Evolutionary conservation across 2,113 vertebrate species (phyloP), one percentile per base, ranked within the genome.

Genomic region (Himantopus leucocephalus): DNA sequence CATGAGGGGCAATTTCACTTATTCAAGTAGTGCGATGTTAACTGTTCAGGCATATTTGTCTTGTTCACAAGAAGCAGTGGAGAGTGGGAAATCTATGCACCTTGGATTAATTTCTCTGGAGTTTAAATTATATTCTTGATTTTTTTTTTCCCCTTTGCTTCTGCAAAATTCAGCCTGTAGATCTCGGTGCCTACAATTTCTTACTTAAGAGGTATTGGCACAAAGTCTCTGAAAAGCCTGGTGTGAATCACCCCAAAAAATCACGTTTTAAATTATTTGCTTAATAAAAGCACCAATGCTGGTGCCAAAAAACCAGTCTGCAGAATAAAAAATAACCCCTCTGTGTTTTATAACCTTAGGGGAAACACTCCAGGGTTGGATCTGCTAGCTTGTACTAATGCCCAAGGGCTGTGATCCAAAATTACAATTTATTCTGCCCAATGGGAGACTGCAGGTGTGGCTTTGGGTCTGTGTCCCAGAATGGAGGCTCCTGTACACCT

Each of bases 71-170:
- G 62, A 92, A 82, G 34, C 24, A 85, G 52, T 68, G 66, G 48
- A 64, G 76, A 94, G 76, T 64, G n/a, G 66, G 48, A 89, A 90
- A 70, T 85, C 89, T 91, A 41, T 82, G 48, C 66, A 66, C 62
- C 77, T 95, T 94, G 62, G 53, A 52, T 94, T 95, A 79, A 87
- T 88, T 91, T 91, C 86, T 74, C 62, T 79, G 35, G 64, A 87
- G 68, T 39, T 91, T 68, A 68, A 96, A 68, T 62, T 10, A 52
- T 84, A 72, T 10, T 81, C 45, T 39, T 71, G 53, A 14, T 22
- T 34, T 29, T 32, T 60, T 55, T 47, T 70, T 73, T 18, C 3
- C 9, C 8, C 8, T 87, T 89, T 88, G 7, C n/a, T 90, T 62
- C 59, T 83, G 19, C 11, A 43, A 68, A 89, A 83, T 70, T 95